Evolutionary conservation across 2,113 vertebrate species (phyloP).

Genomic region (Cyanistes caeruleus): DNA sequence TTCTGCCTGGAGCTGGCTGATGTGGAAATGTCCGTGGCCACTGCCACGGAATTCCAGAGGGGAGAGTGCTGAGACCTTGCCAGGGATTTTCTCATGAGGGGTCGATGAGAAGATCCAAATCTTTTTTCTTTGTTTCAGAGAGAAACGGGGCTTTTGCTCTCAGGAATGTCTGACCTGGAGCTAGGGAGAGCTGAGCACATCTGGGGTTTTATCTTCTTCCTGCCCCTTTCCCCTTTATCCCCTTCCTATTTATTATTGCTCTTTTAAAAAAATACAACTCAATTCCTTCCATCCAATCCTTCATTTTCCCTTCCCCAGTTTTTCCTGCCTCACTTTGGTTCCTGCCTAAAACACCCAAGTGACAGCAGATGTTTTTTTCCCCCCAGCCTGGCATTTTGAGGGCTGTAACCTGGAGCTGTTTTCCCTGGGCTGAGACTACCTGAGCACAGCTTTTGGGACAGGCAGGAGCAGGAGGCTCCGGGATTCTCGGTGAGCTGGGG

Average conservation of each 20-base stretch:
- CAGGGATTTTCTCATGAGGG: neutral
- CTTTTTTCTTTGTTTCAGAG: neutral
- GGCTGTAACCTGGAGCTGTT: neutral
- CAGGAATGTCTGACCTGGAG: neutral
- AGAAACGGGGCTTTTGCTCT: neutral
- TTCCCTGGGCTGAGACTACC: neutral
- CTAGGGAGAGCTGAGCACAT: neutral
- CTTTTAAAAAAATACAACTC: accelerated
- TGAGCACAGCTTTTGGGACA: neutral
- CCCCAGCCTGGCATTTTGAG: neutral
- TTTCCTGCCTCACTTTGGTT: no score
- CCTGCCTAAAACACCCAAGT: neutral
- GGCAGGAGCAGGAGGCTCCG: no score
- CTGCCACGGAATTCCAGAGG: neutral
- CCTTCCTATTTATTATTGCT: neutral
- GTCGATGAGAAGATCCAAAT: neutral
- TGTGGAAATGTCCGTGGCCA: neutral
- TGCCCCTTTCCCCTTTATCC: neutral
- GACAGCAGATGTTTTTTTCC: neutral
- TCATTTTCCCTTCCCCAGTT: neutral
- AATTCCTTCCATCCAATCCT: neutral
- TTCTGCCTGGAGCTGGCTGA: neutral
- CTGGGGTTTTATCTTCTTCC: neutral
- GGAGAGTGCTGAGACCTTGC: neutral
- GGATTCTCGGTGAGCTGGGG: neutral